A percentile compares a stretch with the other conserved stretches of the same genome.
Evolutionary conservation across 2,888 invertebrate genomes (phyloP).

Genomic region (Clepsis dumicolana): DNA sequence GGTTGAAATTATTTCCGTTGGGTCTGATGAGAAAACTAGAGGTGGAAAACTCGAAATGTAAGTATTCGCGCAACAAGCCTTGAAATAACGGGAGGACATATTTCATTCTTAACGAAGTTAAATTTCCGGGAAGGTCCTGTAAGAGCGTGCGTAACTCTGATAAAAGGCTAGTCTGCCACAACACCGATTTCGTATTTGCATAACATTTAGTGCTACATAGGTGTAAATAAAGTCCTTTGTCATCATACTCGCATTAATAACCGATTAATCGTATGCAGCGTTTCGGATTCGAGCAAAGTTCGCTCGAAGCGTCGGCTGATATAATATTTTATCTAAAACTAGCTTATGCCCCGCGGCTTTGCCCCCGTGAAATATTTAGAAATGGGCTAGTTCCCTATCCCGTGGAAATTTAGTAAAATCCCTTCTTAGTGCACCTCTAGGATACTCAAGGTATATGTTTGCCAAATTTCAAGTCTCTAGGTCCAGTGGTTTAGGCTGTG

Average conservation of each 20-base stretch:
- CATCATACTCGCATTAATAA: background rate
- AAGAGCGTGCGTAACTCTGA: constrained; percentile 83
- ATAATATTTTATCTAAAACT: constrained; percentile 13
- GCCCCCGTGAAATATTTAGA: too few species aligned
- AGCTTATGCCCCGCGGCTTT: too few species aligned
- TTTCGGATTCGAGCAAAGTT: background rate
- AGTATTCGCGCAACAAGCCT: constrained; percentile 84
- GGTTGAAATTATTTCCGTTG: constrained; percentile 85
- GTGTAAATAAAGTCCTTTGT: background rate
- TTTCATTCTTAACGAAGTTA: constrained; percentile 86
- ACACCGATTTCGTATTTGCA: constrained; percentile 69
- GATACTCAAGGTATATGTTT: too few species aligned
- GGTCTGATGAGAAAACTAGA: constrained; percentile 85
- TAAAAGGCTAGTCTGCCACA: constrained; percentile 77
- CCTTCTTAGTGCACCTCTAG: too few species aligned
- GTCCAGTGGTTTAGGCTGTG: too few species aligned
- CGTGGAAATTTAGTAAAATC: too few species aligned
- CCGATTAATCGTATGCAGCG: background rate
- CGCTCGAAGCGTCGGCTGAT: background rate
- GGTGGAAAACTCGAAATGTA: constrained; percentile 82
- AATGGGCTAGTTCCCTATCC: too few species aligned
- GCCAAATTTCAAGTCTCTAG: too few species aligned
- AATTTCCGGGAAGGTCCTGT: constrained; percentile 82
- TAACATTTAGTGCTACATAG: constrained; percentile 52
- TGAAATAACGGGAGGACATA: constrained; percentile 83